Base-by-base conservation (phyloP, 2,113 vertebrate genomes). In the Mandrillus leucophaeus region DNA sequence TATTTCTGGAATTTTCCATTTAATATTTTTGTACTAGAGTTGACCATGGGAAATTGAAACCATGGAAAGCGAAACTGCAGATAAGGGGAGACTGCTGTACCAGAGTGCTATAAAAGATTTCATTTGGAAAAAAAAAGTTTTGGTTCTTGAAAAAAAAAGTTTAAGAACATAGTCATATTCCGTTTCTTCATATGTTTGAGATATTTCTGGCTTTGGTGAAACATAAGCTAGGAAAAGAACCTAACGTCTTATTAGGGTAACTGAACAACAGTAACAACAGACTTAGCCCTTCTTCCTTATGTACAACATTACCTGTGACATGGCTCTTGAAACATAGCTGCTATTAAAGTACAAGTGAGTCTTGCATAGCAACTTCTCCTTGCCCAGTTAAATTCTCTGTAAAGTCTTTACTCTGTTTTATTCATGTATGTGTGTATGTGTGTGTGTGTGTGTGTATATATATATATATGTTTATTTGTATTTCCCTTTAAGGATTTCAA, bases 401-500 rank as follows among this genome's bases (percentile, higher is more conserved):
- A 35, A 12, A 50, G 14, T 20, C 32, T 64, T 64, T n/a, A 9
- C 3, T 48, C 25, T 81, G 48, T 27, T 76, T 48, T 59, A 48
- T 43, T 40, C 18, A 55, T 88, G 16, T 35, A 8, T 17, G 12
- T 66, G 5, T 88, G 13, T 61, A 22, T 82, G 11, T 3, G 1
- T 45, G 17, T 35, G 55, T 64, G 12, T 72, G 38, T 86, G 7
- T 59, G 35, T 78, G 66, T 73, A 14, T 59, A 9, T 78, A 23
- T 38, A 22, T 83, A 6, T 50, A 8, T 88, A 25, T 78, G 57
- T 75, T 22, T 3, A 2, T 55, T 17, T 35, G 76, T 73, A 61
- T 84, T 90, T 96, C 61, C 78, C 18, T 90, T 94, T 81, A 91
- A 96, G 85, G 18, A 81, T 76, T 78, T 90, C 85, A 10, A 17